Evolutionary conservation across 2,113 vertebrate genomes (phyloP).

Genomic region (Myrmophylax atrothorax): DNA sequence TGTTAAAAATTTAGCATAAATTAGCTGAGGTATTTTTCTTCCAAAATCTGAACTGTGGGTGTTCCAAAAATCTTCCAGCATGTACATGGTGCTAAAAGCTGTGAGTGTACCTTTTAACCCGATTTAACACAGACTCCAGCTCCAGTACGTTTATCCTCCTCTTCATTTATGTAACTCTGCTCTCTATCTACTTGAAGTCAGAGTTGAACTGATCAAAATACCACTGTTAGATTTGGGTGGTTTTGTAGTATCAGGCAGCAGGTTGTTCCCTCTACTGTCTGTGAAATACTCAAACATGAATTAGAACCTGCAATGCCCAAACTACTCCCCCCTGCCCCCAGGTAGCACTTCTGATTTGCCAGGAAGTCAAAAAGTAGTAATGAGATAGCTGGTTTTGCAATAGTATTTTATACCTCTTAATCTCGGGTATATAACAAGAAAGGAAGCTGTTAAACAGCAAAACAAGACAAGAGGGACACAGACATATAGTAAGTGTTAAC

Average conservation of each 20-base stretch:
- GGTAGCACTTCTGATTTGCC: background rate
- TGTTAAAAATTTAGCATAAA: background rate
- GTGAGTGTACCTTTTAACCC: background rate
- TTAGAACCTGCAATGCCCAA: background rate
- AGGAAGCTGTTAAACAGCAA: slow-evolving; percentile 77
- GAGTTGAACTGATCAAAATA: background rate
- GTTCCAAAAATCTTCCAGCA: background rate
- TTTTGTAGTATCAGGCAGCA: background rate
- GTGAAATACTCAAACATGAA: background rate
- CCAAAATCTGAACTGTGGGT: background rate
- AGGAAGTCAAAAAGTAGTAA: slow-evolving; percentile 60
- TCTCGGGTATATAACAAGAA: slow-evolving; percentile 72
- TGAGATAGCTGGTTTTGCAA: slow-evolving; percentile 74
- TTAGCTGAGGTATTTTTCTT: background rate
- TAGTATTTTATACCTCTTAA: slow-evolving; percentile 78
- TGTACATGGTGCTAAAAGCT: background rate
- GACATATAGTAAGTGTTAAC: slow-evolving; percentile 71
- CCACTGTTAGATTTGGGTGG: background rate
- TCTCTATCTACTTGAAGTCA: background rate
- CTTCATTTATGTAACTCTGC: background rate
- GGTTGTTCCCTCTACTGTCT: background rate
- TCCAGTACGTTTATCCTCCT: background rate
- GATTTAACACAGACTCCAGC: background rate
- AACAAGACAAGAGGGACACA: slow-evolving; percentile 73
- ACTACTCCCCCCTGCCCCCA: rapidly evolving